These are phyloP conservation scores for Montifringilla adamsi DNA, from an alignment of 2,113 vertebrate genomes.

Conservation along the genomic window DNA sequence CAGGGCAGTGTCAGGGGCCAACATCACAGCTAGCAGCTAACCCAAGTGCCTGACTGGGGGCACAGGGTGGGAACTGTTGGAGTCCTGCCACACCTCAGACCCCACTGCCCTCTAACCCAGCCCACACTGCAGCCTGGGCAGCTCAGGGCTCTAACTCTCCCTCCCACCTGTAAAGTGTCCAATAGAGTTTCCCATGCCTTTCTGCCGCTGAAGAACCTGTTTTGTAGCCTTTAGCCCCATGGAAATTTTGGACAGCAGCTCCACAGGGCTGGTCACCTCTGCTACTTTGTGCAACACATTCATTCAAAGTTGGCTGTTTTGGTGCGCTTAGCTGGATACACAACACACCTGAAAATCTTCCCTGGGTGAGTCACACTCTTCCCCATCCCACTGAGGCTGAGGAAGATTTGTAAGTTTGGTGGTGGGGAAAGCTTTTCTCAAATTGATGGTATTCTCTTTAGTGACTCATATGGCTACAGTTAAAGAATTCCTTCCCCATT, in stretches of 20 bases:
- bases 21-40: not conserved
- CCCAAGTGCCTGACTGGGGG: not conserved
- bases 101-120: not conserved
- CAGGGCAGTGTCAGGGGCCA: not conserved
- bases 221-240: not conserved
- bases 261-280: not conserved
- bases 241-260: not conserved
- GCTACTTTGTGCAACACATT: not conserved
- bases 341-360: not conserved
- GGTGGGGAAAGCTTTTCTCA: not conserved
- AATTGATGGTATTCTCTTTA: not conserved
- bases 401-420: not conserved
- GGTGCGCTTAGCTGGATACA: not conserved
- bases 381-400: not conserved
- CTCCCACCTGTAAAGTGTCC: not conserved
- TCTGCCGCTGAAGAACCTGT: rapidly evolving
- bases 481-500: not conserved
- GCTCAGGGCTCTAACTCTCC: not conserved
- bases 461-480: not conserved
- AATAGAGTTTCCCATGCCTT: not conserved
- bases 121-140: not conserved
- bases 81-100: not conserved
- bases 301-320: rapidly evolving
- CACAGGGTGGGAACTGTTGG: not conserved
- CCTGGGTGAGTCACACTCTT: not conserved